Base-by-base conservation (phyloP, 2,797 vertebrate genomes). In the Merluccius polli region DNA sequence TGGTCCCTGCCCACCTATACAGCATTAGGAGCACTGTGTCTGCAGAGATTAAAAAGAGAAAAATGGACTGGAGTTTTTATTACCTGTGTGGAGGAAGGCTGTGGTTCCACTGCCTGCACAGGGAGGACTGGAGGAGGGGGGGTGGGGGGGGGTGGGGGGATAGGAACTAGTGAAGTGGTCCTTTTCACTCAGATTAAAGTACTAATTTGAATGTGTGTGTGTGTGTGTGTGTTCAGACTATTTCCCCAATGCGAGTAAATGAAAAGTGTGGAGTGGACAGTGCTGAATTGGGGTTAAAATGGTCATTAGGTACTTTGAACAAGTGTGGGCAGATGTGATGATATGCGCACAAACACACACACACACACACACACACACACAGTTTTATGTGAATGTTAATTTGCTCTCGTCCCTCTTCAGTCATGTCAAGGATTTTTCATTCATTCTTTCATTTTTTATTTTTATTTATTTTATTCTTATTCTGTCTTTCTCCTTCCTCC, bases 271-370 rank as follows among this genome's bases (percentile, higher is more conserved):
- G 84, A 82, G 79, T 27, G 72, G 63, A 31, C 80, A 89, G 77
- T 81, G 79, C 74, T 83, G 80, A 84, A 89, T 90, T 86, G 87
- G 88, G 89, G 92, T 91, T 89, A 90, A 79, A 76, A 80, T 82
- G 84, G 82, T 87, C 76, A 85, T 85, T 77, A 78, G 85, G 85
- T 76, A 87, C 71, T 78, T 70, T 78, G 77, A 86, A 82, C 73
- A n/a, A 71, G 79, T 75, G 63, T 44, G 12, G 68, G 48, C 31
- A 36, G 15, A 44, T 63, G 31, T 35, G 68, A 32, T 31, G 52
- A 38, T 48, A 38, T 35, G 29, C 59, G 21, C 24, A 75, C 73
- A 41, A 63, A 69, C 65, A 44, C 65, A 48, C 65, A 69, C 36
- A 75, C 30, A 70, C 36, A 75, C 38, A 71, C 69, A 78, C 78